These are phyloP conservation scores for Pionites leucogaster DNA, from an alignment of 2,113 vertebrate species.

Conservation along the genomic window DNA sequence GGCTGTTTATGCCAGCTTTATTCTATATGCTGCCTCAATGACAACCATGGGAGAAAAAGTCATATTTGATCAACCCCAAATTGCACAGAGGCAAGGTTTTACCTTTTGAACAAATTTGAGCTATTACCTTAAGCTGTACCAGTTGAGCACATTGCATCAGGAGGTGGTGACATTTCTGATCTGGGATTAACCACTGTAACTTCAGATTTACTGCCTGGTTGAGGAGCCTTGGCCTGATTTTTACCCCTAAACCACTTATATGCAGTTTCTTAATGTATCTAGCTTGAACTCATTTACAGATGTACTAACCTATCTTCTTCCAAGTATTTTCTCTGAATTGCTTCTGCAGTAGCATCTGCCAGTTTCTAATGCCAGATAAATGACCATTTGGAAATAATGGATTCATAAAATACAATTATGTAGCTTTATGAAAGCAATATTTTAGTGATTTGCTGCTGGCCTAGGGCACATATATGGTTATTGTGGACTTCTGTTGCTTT, in stretches of 20 bases:
- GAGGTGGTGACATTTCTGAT: not conserved
- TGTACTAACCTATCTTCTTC: not conserved
- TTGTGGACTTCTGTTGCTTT: not conserved
- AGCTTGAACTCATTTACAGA: not conserved
- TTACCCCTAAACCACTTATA: not conserved
- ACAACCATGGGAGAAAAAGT: not conserved
- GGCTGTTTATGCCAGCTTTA: not conserved
- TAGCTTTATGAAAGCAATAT: not conserved
- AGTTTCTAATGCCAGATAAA: not conserved
- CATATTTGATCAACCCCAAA: not conserved
- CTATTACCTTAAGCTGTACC: not conserved
- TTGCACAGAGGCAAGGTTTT: not conserved
- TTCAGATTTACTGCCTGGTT: conserved; percentile 2
- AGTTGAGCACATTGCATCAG: not conserved
- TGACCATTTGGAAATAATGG: not conserved
- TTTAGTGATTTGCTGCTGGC: not conserved
- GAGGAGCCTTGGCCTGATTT: not conserved
- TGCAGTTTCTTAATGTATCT: not conserved
- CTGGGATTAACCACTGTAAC: not conserved
- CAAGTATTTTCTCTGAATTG: not conserved
- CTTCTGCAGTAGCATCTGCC: not conserved
- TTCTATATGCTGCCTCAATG: not conserved
- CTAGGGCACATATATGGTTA: not conserved
- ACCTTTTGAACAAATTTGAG: not conserved
- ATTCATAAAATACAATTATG: not conserved